Conservation (phyloP, 2,888 invertebrate genomes). For the Uloborus plumipes region DNA sequence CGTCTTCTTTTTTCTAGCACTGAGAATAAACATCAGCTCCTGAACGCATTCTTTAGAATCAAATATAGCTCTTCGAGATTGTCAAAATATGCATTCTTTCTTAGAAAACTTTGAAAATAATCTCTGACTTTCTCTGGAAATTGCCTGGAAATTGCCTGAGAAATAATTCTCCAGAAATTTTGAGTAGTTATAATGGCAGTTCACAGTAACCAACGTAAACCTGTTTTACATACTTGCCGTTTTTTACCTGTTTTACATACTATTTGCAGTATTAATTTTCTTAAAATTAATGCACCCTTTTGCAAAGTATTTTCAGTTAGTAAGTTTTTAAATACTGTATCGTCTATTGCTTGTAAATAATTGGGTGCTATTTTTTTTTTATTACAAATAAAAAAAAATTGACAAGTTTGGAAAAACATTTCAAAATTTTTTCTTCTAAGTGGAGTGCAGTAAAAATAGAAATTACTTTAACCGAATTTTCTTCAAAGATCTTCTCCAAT, state of each 20-base stretch:
- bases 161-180: too few relatives aligned
- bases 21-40: too few relatives aligned
- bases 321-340: neutral
- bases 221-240: too few relatives aligned
- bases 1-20: too few relatives aligned
- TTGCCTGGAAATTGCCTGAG: too few relatives aligned
- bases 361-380: neutral
- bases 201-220: too few relatives aligned
- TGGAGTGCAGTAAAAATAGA: neutral
- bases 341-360: neutral
- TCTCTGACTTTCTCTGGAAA: too few relatives aligned
- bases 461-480: neutral
- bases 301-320: neutral
- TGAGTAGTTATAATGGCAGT: too few relatives aligned
- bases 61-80: too few relatives aligned
- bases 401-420: neutral
- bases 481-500: neutral
- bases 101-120: too few relatives aligned
- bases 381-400: neutral
- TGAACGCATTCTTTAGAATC: too few relatives aligned
- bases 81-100: too few relatives aligned
- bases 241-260: neutral
- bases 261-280: neutral
- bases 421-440: neutral
- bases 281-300: slow-evolving; percentile 3